Conservation (phyloP, 2,888 invertebrate species). For the Cyaniris semiargus region DNA sequence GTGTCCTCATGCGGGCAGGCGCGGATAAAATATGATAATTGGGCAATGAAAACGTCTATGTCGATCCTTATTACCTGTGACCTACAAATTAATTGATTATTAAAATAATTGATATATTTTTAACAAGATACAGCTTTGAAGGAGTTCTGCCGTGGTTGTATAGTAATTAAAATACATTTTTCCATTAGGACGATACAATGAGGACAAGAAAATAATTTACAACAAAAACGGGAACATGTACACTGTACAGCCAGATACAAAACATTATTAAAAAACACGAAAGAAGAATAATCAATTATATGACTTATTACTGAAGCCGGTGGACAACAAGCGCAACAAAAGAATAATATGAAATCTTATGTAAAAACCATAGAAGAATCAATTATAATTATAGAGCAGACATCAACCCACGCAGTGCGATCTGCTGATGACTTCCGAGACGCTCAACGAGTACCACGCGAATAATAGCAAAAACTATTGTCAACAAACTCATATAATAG, state of each 20-base stretch:
- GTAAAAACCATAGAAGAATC: not conserved
- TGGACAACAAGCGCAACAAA: not conserved
- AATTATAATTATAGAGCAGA: not conserved
- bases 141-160: not conserved
- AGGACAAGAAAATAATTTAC: too few species aligned
- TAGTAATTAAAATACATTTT: too few species aligned
- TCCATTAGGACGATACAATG: too few species aligned
- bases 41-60: slow-evolving; percentile 43
- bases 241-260: too few species aligned
- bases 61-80: slow-evolving; percentile 27
- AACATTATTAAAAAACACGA: too few species aligned
- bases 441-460: not conserved
- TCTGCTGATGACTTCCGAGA: slow-evolving; percentile 6
- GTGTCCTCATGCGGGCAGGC: slow-evolving; percentile 74
- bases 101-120: not conserved
- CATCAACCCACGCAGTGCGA: not conserved
- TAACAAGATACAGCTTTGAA: not conserved
- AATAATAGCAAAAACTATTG: slow-evolving; percentile 16
- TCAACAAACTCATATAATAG: not conserved
- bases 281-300: too few species aligned
- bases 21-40: slow-evolving; percentile 76
- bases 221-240: too few species aligned
- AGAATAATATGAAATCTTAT: too few species aligned
- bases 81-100: slow-evolving; percentile 10
- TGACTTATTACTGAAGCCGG: too few species aligned